Base-by-base conservation (phyloP, 2,113 vertebrate genomes). In the Sebastes fasciatus region DNA sequence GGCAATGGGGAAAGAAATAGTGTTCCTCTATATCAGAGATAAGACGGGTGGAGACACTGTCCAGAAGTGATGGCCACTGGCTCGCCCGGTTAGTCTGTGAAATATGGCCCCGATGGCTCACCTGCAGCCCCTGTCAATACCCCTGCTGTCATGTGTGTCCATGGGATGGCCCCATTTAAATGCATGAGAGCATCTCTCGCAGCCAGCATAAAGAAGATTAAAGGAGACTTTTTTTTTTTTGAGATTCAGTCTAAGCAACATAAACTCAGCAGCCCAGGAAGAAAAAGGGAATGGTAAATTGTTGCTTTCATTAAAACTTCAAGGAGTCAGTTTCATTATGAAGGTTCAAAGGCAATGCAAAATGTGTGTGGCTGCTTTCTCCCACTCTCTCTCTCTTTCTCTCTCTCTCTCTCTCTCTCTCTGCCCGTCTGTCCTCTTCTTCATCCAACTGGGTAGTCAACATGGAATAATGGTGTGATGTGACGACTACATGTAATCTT, bases 241-340 rank as follows among this genome's bases (percentile, higher is more conserved):
- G 64, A 79, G 68, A 88, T 83, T 74, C 81, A 68, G 82, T 79
- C 70, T 71, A 61, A 83, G 85, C 81, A 83, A 84, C 84, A 69
- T 86, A 91, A 89, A 79, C 87, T 84, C 71, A 6, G 79, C 54
- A 87, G 89, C 75, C 40, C 58, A 76, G 63, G 83, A 85, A 86
- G 83, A 89, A 89, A 92, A 94, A 89, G 78, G 70, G 77, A 92
- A 94, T 93, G 74, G 86, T 90, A 92, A 93, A 94, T 94, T 90
- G 91, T 93, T 92, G 89, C 94, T 94, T 95, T 94, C 94, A 95
- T 94, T 95, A 94, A 95, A 95, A 94, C 94, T 94, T 95, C 93
- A 95, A 94, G 89, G 88, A 92, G 90, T 92, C 85, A 68, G 79
- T 93, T 94, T 91, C 87, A 91, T 94, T 92, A 92, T 88, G 80